A percentile compares a stretch with the other conserved stretches of the same genome.
Evolutionary conservation across 1,140 invertebrate species (phyloP).

Genomic region (Drosophila biarmipes): DNA sequence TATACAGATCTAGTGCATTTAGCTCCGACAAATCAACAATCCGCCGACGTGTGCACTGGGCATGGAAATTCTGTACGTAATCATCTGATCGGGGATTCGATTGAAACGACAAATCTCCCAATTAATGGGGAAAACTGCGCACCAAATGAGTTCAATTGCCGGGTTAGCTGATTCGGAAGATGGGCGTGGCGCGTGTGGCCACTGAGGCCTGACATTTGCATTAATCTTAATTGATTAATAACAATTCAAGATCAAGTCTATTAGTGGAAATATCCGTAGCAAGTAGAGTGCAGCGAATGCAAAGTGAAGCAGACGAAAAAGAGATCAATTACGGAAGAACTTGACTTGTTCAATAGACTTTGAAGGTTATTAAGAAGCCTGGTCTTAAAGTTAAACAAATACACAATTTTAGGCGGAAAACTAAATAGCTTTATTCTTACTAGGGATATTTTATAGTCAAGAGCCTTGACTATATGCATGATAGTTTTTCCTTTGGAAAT

Average conservation of each 20-base stretch:
- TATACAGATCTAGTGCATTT: conserved; percentile 12
- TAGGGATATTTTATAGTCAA: conserved; percentile 29
- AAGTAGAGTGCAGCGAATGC: conserved; percentile 12
- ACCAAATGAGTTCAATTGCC: conserved; percentile 74
- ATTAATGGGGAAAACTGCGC: conserved; percentile 64
- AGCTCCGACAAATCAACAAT: conserved; percentile 6
- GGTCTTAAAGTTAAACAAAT: no score
- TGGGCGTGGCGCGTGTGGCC: conserved; percentile 65
- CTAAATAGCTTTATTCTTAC: not conserved
- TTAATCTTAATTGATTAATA: conserved; percentile 75
- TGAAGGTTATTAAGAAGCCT: not conserved
- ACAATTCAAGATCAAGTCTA: conserved; percentile 73
- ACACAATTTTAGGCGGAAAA: not conserved
- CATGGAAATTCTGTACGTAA: conserved; percentile 59
- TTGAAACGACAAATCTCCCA: conserved; percentile 56
- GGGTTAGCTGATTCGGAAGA: conserved; percentile 41
- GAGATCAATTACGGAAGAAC: not conserved
- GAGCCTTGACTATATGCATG: conserved; percentile 12
- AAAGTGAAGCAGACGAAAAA: not conserved
- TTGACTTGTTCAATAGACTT: not conserved
- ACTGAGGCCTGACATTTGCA: conserved; percentile 55
- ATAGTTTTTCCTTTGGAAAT: conserved; percentile 41
- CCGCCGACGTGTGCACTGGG: conserved; percentile 24
- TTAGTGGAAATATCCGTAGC: conserved; percentile 37
- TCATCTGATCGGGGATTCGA: conserved; percentile 63